These are phyloP conservation scores for Pachyramphus minor DNA, from an alignment of 2,113 vertebrate genomes.

Conservation along the genomic window DNA sequence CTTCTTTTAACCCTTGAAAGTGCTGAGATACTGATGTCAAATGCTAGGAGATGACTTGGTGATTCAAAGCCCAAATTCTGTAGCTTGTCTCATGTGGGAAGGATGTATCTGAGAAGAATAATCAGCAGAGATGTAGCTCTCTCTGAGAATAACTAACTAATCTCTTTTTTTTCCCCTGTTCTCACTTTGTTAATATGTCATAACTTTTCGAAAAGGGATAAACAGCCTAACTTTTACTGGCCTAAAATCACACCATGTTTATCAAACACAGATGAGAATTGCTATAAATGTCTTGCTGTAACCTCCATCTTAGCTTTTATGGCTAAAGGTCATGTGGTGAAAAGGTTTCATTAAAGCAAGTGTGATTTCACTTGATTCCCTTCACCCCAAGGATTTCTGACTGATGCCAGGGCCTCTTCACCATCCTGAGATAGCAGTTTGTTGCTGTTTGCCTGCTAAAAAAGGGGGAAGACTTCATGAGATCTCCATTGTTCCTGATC, in stretches of 20 bases:
- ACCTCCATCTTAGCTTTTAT: not conserved
- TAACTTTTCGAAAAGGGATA: not conserved
- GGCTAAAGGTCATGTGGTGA: not conserved
- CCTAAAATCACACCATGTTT: not conserved
- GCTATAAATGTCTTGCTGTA: conserved; percentile 7
- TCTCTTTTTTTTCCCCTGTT: not conserved
- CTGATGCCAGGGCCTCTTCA: not conserved
- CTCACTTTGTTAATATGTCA: not conserved
- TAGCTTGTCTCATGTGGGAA: not conserved
- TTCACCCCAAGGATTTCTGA: not conserved
- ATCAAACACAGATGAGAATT: not conserved
- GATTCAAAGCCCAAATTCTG: not conserved
- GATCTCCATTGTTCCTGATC: not conserved
- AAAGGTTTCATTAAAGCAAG: not conserved
- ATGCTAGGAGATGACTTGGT: not conserved
- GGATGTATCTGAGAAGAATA: not conserved
- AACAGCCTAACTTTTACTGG: conserved; percentile 29
- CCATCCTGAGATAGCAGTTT: not conserved
- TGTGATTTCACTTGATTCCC: not conserved
- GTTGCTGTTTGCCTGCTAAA: not conserved
- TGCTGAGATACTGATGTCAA: not conserved
- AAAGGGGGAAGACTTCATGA: not conserved
- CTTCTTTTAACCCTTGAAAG: not conserved
- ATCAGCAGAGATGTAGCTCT: not conserved
- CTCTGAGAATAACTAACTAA: not conserved